Percentiles rank a stretch among this genome's conserved stretches.
phyloP scores from a whole-genome alignment of 2,888 invertebrate species.

The Philonicus albiceps region DNA sequence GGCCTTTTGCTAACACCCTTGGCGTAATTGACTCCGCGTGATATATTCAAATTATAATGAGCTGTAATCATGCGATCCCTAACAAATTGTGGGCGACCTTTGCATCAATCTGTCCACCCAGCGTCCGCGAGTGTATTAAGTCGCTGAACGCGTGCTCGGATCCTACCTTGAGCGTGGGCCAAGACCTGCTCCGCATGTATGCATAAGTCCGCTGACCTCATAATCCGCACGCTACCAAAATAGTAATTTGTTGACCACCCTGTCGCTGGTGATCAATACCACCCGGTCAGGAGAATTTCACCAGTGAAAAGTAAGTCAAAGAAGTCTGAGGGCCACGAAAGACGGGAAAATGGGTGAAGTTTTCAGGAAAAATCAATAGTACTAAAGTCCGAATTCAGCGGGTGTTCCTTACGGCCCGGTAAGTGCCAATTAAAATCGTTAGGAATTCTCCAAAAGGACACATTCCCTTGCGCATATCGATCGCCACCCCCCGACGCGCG shows the following conservation, averaged over 20 bases:
- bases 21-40: slow-evolving; percentile 7
- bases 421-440: not conserved
- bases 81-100: not conserved
- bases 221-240: slow-evolving; percentile 15
- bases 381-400: not conserved
- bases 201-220: slow-evolving; percentile 4
- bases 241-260: not conserved
- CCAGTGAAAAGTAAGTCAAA: not conserved
- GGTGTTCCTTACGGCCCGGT: not conserved
- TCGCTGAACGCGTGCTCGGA: not conserved
- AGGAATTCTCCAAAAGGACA: not conserved
- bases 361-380: not conserved
- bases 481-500: not conserved
- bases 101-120: not conserved
- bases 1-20: slow-evolving; percentile 1
- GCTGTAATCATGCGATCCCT: not conserved
- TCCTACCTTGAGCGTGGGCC: not conserved
- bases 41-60: slow-evolving; percentile 30
- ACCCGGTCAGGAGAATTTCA: not conserved
- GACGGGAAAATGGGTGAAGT: not conserved
- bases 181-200: not conserved
- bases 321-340: not conserved
- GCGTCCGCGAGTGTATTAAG: not conserved
- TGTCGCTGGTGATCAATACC: not conserved
- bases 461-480: not conserved